phyloP scores from a whole-genome alignment of 2,797 vertebrate species.

The Peromyscus melanophrys region DNA sequence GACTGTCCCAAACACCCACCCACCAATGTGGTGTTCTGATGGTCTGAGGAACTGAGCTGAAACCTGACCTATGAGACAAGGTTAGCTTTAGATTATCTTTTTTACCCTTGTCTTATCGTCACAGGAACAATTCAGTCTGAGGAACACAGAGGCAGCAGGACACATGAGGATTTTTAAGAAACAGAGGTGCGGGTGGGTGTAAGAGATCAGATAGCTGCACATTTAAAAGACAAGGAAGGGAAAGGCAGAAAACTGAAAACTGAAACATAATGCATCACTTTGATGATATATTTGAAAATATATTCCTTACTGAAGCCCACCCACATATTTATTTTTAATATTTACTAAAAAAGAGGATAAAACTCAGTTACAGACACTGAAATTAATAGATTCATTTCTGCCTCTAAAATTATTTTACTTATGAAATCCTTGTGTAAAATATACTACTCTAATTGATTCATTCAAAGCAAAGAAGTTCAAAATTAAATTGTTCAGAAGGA shows the following conservation, averaged over 20 bases:
- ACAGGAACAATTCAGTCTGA: neutral
- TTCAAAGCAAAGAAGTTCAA: conserved; percentile 78
- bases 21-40: neutral
- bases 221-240: neutral
- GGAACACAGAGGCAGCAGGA: neutral
- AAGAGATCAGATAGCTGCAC: neutral
- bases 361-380: conserved; percentile 41
- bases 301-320: neutral
- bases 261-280: neutral
- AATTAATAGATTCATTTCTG: neutral
- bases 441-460: conserved; percentile 78
- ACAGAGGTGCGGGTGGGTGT: neutral
- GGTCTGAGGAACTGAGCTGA: neutral
- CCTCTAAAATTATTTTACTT: neutral
- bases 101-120: too few species aligned
- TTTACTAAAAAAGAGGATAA: neutral
- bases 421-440: conserved; percentile 37
- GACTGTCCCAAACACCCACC: neutral
- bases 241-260: neutral
- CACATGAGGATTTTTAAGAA: neutral
- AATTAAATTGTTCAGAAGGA: conserved; percentile 81
- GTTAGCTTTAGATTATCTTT: neutral
- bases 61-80: neutral
- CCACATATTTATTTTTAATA: conserved; percentile 1
- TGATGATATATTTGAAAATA: conserved; percentile 27